Conservation (phyloP, 2,113 vertebrate genomes). For the Lichenostomus cassidix region DNA sequence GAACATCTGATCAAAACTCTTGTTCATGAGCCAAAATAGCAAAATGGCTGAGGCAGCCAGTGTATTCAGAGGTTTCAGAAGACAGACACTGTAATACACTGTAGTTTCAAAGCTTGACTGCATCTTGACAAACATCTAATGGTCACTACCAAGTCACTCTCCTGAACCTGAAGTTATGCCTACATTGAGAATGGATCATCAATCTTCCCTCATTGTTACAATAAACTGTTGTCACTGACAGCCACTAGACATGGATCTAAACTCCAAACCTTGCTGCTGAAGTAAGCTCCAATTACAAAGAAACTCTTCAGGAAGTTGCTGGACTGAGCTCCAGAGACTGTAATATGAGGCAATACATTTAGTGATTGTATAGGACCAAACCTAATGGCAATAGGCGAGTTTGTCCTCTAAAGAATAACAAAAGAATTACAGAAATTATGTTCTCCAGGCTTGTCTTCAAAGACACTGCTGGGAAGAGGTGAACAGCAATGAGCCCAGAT, state of each 20-base stretch:
- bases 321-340: not conserved
- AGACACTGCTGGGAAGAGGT: not conserved
- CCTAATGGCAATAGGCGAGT: not conserved
- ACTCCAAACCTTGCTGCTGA: not conserved
- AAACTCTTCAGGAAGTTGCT: not conserved
- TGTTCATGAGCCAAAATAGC: not conserved
- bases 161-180: not conserved
- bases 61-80: slow-evolving; percentile 1
- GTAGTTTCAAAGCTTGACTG: not conserved
- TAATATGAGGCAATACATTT: not conserved
- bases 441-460: not conserved
- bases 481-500: not conserved
- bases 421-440: not conserved
- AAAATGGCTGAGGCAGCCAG: not conserved
- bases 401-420: not conserved
- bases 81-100: not conserved
- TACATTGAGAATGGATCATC: not conserved
- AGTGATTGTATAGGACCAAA: not conserved
- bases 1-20: not conserved
- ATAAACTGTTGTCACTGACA: not conserved
- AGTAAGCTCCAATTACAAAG: not conserved
- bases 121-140: not conserved
- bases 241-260: not conserved
- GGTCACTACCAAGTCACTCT: not conserved
- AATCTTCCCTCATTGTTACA: not conserved